phyloP scores from a whole-genome alignment of 2,113 vertebrate species.

The Callaeas wilsoni region DNA sequence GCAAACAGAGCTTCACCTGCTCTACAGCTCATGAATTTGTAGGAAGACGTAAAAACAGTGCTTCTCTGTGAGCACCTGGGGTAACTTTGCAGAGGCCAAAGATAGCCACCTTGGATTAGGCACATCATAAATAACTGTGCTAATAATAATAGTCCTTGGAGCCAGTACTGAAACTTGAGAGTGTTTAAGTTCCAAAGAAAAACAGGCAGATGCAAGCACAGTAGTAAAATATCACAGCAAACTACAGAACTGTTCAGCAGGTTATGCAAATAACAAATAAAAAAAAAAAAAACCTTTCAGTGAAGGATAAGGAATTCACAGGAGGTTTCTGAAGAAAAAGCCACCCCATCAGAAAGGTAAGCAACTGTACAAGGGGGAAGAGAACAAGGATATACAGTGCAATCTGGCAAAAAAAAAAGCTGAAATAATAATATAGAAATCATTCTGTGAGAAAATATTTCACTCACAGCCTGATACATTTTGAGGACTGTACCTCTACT shows the following conservation, averaged over 20 bases:
- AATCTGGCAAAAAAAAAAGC: neutral
- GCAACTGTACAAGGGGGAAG: neutral
- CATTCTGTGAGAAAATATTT: neutral
- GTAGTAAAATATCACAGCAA: neutral
- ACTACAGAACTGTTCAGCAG: neutral
- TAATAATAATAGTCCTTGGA: neutral
- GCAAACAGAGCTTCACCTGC: neutral
- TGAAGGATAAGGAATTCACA: neutral
- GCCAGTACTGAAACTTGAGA: neutral
- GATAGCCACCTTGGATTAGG: neutral
- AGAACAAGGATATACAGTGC: neutral
- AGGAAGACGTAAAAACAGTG: neutral
- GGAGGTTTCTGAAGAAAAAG: neutral
- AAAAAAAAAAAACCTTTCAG: neutral
- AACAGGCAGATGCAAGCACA: neutral
- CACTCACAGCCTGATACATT: neutral
- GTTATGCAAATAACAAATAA: neutral
- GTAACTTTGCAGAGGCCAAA: neutral
- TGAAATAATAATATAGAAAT: neutral
- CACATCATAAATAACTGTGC: neutral
- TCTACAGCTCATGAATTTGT: neutral
- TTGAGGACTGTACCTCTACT: neutral
- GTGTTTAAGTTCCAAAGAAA: neutral
- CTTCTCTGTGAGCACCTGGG: neutral
- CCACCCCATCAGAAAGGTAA: neutral